Conservation (phyloP, 2,113 vertebrate genomes). For the Sapajus apella region DNA sequence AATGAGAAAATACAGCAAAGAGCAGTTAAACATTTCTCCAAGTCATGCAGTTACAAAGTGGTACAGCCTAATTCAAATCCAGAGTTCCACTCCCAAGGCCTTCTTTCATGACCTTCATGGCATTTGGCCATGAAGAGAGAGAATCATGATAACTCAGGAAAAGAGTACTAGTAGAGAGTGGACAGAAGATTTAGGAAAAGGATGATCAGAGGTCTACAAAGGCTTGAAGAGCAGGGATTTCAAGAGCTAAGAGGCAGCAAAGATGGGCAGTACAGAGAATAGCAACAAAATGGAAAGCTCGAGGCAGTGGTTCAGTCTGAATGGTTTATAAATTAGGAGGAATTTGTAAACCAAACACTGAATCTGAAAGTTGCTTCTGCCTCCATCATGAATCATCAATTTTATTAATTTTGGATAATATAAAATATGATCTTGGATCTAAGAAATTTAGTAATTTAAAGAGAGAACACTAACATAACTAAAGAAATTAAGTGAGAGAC, state of each 20-base stretch:
- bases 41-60: neutral
- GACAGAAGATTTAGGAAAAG: neutral
- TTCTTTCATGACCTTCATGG: neutral
- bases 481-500: neutral
- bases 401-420: neutral
- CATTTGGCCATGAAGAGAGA: neutral
- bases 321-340: neutral
- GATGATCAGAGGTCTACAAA: neutral
- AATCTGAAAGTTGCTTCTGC: neutral
- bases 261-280: neutral
- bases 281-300: neutral
- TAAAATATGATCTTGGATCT: neutral
- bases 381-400: neutral
- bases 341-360: neutral
- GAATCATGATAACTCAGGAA: neutral
- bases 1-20: neutral
- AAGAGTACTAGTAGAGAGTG: neutral
- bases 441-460: constrained; percentile 2
- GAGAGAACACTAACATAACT: neutral
- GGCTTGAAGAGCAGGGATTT: neutral
- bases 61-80: neutral
- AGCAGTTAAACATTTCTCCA: neutral
- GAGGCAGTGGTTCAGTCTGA: neutral
- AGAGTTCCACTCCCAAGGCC: neutral
- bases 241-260: neutral